Evolutionary conservation across 2,888 invertebrate genomes (phyloP).

Genomic region (Perizoma affinitatum): DNA sequence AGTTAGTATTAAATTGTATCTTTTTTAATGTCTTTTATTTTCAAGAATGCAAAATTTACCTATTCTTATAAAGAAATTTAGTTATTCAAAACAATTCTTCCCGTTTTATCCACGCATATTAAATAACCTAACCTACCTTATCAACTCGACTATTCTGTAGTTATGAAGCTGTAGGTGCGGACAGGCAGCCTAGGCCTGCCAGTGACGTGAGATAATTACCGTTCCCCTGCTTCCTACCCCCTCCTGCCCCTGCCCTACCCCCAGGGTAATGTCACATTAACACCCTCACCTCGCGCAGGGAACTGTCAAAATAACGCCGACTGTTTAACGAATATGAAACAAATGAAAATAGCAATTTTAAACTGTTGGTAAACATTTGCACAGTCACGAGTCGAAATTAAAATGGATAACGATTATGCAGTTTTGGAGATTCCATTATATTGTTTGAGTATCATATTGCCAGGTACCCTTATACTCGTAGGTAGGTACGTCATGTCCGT

Average conservation of each 20-base stretch:
- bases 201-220: slow-evolving; percentile 82
- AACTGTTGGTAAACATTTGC: slow-evolving; percentile 18
- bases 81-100: background rate
- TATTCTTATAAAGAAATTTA: too few species aligned
- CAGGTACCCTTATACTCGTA: too few species aligned
- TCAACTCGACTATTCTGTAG: slow-evolving; percentile 38
- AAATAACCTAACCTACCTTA: slow-evolving; percentile 21
- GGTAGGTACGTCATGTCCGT: too few species aligned
- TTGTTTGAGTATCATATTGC: too few species aligned
- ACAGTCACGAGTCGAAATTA: background rate
- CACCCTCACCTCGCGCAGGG: slow-evolving; percentile 66
- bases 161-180: slow-evolving; percentile 62
- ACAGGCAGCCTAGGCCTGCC: slow-evolving; percentile 76
- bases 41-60: too few species aligned
- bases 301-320: slow-evolving; percentile 77
- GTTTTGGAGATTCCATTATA: too few species aligned
- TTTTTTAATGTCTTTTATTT: too few species aligned
- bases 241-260: slow-evolving; percentile 34
- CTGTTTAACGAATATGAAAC: slow-evolving; percentile 64
- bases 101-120: slow-evolving; percentile 4
- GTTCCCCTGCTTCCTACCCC: slow-evolving; percentile 49
- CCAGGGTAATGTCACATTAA: slow-evolving; percentile 79
- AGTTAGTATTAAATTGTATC: too few species aligned
- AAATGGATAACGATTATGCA: background rate
- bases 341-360: slow-evolving; percentile 37